Percentiles rank a stretch among this genome's conserved stretches.
phyloP scores from a whole-genome alignment of 2,797 vertebrate genomes.

The Spinus olivaceus region DNA sequence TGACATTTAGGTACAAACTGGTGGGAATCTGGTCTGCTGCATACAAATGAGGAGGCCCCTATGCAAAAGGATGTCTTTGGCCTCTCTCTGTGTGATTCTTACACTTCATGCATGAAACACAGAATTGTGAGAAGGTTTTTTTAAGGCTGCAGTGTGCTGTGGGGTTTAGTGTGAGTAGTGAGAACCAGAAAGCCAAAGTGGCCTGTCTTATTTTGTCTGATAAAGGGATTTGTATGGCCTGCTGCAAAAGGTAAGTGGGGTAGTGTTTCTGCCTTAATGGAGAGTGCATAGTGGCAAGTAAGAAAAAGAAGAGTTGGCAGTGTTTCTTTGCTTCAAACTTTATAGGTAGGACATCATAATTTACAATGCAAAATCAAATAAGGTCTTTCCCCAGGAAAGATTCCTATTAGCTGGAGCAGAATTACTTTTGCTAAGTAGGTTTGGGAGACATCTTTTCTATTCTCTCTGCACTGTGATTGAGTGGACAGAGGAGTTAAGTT shows the following conservation, averaged over 20 bases:
- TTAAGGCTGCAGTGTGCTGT: neutral
- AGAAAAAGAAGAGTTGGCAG: neutral
- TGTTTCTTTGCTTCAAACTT: neutral
- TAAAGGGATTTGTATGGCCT: neutral
- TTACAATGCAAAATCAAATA: neutral
- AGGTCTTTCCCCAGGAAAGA: neutral
- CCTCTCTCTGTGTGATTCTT: neutral
- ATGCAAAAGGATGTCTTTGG: neutral
- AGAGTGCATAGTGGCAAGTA: neutral
- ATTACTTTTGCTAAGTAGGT: neutral
- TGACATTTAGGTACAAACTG: neutral
- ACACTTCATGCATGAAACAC: neutral
- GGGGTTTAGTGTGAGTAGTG: neutral
- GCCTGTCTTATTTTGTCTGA: neutral
- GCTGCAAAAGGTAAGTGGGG: neutral
- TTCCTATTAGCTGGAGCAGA: neutral
- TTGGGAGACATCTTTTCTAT: neutral
- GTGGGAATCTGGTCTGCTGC: neutral
- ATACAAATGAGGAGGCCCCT: neutral
- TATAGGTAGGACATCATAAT: neutral
- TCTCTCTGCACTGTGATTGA: neutral
- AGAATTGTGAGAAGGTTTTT: neutral
- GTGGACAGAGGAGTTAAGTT: neutral
- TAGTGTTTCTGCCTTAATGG: neutral
- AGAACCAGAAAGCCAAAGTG: neutral